Conservation (phyloP, 1,140 invertebrate genomes). For the Thaumatotibia leucotreta region DNA sequence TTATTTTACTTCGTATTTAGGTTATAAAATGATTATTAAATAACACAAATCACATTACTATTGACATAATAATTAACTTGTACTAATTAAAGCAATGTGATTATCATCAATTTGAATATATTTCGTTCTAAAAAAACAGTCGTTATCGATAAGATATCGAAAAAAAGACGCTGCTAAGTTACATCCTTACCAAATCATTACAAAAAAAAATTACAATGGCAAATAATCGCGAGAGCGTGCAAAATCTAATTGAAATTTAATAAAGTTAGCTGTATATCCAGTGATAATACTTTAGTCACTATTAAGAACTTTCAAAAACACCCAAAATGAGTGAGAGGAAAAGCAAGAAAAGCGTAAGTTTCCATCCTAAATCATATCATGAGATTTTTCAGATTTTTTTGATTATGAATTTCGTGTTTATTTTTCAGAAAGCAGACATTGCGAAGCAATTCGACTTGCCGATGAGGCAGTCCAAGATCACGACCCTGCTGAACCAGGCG, state of each 20-base stretch:
- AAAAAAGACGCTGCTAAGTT: not conserved
- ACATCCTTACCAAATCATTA: not conserved
- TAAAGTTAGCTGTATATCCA: not conserved
- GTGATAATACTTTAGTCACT: not conserved
- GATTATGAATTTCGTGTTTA: conserved; percentile 16
- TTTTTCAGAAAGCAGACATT: conserved; percentile 91
- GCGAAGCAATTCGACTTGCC: conserved; percentile 92
- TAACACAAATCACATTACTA: no score
- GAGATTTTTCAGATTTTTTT: not conserved
- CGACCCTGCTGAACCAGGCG: conserved; percentile 91
- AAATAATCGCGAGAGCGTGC: no score
- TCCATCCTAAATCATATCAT: not conserved
- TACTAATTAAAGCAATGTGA: no score
- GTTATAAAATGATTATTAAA: not conserved
- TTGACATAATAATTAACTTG: no score
- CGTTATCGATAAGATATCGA: not conserved
- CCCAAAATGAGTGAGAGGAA: conserved; percentile 56
- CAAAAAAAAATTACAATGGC: not conserved
- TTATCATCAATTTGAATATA: no score
- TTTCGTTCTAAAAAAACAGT: no score
- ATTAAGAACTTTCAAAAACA: not conserved
- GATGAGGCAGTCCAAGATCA: conserved; percentile 94
- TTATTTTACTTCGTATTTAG: not conserved
- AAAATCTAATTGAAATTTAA: not conserved
- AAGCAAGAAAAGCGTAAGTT: conserved; percentile 62